Evolutionary conservation across 2,113 vertebrate species (phyloP), one percentile per base, ranked within the genome.

Genomic region (Sorex fumeus): DNA sequence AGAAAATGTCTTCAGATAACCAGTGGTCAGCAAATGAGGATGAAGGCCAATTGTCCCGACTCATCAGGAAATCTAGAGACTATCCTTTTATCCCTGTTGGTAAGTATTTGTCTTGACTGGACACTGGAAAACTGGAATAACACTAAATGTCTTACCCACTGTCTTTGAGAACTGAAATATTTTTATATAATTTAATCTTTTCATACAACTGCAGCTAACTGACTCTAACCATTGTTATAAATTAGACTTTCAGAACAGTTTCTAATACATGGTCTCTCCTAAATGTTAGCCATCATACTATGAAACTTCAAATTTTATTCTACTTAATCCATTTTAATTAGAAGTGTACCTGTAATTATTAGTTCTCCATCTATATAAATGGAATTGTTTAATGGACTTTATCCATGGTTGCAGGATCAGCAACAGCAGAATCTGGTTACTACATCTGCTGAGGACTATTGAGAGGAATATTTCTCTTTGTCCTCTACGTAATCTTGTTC

Each of bases 71-170:
- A 96, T 98, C 96, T 19, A 98, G 98, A 95, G 98, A 99, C 87
- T 98, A 98, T 86, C 98, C 98, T 0, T 99, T 99, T 88, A 98
- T 99, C 66, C 98, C 98, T 43, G n/a, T 98, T 30, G 98, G 98
- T 99, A 95, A 98, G 98, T 97, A 89, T 21, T 66, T 28, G 43
- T 15, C 57, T 64, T 81, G 83, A 47, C 45, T 5, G 32, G 15
- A 50, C 50, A 28, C 9, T 36, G 27, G 57, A 57, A 92, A 93
- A 76, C 60, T 71, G 30, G 40, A 81, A 2, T n/a, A 32, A 36
- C 18, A 21, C n/a, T 8, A 16, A 67, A 83, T 28, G 40, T 21
- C 30, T 84, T 28, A 32, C 5, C 19, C 47, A 30, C 11, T 40
- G 23, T 66, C 81, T 71, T 4, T 79, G 62, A 70, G 40, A 34